Evolutionary conservation across 2,888 invertebrate species (phyloP), one percentile per base, ranked within the genome.

Genomic region (Gryllus longicercus): DNA sequence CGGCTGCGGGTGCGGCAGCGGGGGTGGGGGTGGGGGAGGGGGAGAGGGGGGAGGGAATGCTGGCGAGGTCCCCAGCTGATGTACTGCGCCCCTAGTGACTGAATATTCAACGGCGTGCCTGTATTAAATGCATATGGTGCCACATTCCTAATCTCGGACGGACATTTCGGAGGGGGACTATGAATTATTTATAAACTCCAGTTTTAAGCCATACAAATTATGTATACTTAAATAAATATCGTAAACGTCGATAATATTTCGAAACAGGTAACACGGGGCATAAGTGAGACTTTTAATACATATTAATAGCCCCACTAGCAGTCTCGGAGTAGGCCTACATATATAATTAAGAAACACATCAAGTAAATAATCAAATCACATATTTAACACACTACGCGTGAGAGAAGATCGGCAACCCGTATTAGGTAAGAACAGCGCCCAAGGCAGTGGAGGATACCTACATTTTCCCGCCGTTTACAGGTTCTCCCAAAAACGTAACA

Each of bases 51-150:
- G 38, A 38, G 38, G 5, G 38, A 38, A 38, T 38, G 38, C 38
- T 38, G 8, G 38, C 38, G 16, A 18, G 63, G 63, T 63, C n/a
- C 63, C 16, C 63, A 63, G 16, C 63, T 63, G 63, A 63, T 63
- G 63, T 63, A 63, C 63, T 63, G 63, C 63, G 16, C 63, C n/a
- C 16, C 16, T n/a, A 14, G n/a, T 63, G 63, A 63, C 63, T 63
- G 63, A 63, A 63, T 63, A 63, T 63, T 63, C 63, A 63, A 16
- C 63, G 63, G 63, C 63, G 63, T 14, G n/a, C 63, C 63, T n/a
- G 63, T 63, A 63, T 63, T 63, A 63, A 63, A 63, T 63, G 63
- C 63, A 63, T 63, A 63, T 63, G 63, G 63, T 63, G 63, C 63
- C 63, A 63, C 63, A 63, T 63, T 63, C 63, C 63, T n/a, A 63